Evolutionary conservation across 2,113 vertebrate genomes (phyloP).

Genomic region (Tychaedon coryphoeus): DNA sequence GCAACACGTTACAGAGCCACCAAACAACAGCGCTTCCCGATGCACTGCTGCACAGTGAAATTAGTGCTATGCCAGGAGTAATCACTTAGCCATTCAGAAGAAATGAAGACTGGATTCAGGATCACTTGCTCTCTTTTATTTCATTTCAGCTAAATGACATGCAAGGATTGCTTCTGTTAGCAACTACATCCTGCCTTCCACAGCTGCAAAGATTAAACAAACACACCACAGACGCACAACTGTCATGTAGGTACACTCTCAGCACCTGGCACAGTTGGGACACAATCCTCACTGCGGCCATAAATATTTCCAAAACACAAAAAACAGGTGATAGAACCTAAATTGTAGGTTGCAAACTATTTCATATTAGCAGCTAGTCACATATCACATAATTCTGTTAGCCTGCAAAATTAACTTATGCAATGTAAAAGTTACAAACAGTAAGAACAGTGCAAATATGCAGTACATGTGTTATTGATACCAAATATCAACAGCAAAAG

Average conservation of each 20-base stretch:
- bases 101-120: background rate
- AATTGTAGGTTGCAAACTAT: background rate
- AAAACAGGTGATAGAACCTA: background rate
- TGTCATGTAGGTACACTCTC: background rate
- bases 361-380: background rate
- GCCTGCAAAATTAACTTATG: background rate
- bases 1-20: accelerated
- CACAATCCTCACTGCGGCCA: background rate
- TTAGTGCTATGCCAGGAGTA: background rate
- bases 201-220: background rate
- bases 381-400: background rate
- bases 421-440: background rate
- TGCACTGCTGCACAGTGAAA: accelerated
- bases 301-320: background rate
- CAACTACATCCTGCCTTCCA: background rate
- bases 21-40: background rate
- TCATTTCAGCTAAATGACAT: background rate
- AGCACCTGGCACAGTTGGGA: background rate
- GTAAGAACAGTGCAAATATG: background rate
- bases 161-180: background rate
- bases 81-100: background rate
- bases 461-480: accelerated
- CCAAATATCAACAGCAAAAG: background rate
- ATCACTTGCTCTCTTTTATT: background rate
- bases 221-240: background rate